phyloP scores from a whole-genome alignment of 2,888 invertebrate genomes.

The Eumacrocentrus americanus region DNA sequence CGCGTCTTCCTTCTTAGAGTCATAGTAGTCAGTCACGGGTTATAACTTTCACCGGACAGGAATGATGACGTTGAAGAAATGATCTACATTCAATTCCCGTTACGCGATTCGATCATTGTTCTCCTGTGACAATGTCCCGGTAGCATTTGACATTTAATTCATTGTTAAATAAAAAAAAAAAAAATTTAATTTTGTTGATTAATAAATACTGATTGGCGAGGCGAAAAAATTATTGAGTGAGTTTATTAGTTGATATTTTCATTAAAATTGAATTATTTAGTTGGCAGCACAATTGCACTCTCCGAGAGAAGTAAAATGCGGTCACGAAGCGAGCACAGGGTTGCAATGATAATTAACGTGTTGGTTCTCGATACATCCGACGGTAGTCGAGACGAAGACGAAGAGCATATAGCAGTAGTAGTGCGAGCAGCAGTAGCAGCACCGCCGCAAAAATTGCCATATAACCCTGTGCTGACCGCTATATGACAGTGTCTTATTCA shows the following conservation, averaged over 20 bases:
- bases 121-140: neutral
- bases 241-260: neutral
- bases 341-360: no score
- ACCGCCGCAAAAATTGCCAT: no score
- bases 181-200: neutral
- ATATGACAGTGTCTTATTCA: no score
- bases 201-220: no score
- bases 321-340: no score
- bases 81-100: constrained; percentile 24
- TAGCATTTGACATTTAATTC: no score
- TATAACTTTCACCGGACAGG: constrained; percentile 24
- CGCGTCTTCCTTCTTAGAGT: neutral
- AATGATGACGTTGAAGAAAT: constrained; percentile 24
- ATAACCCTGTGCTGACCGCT: no score
- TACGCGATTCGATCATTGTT: constrained; percentile 19
- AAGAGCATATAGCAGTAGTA: no score
- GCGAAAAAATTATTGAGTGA: neutral
- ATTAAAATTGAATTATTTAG: neutral
- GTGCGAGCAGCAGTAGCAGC: no score
- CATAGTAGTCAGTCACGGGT: constrained; percentile 15
- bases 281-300: neutral
- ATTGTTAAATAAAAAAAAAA: no score
- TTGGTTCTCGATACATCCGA: no score
- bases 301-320: neutral
- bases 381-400: no score